phyloP scores from a whole-genome alignment of 2,113 vertebrate genomes.

The Neomonachus schauinslandi region DNA sequence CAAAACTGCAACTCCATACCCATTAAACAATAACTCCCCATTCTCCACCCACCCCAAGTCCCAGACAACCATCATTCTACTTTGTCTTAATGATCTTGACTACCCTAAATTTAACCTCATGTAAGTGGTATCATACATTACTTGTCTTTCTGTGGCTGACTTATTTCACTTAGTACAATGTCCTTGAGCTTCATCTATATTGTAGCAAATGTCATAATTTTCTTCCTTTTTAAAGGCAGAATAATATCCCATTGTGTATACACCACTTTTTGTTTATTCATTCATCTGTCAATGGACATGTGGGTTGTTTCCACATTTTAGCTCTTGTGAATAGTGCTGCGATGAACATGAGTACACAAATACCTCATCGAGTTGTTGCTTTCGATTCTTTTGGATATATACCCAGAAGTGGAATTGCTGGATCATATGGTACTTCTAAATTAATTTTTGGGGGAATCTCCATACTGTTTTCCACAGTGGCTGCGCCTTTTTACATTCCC shows the following conservation, averaged over 20 bases:
- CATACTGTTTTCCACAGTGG: not conserved
- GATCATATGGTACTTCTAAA: not conserved
- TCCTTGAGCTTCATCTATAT: not conserved
- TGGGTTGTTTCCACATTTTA: not conserved
- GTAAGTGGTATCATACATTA: not conserved
- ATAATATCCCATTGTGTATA: not conserved
- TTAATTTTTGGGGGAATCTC: not conserved
- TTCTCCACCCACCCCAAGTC: not conserved
- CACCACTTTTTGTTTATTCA: not conserved
- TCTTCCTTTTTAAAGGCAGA: not conserved
- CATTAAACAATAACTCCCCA: not conserved
- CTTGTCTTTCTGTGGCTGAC: not conserved
- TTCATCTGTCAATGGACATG: not conserved
- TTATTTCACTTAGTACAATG: not conserved
- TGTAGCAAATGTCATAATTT: not conserved
- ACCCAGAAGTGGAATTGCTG: not conserved
- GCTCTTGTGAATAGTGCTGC: not conserved
- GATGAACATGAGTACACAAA: not conserved
- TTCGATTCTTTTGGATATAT: not conserved
- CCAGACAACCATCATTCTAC: not conserved
- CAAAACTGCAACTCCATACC: not conserved
- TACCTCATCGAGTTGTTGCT: not conserved
- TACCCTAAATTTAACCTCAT: not conserved
- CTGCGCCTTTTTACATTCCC: not conserved
- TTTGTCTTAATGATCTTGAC: not conserved